Conservation (phyloP, 1,140 invertebrate genomes). For the Drosophila pruinosa region DNA sequence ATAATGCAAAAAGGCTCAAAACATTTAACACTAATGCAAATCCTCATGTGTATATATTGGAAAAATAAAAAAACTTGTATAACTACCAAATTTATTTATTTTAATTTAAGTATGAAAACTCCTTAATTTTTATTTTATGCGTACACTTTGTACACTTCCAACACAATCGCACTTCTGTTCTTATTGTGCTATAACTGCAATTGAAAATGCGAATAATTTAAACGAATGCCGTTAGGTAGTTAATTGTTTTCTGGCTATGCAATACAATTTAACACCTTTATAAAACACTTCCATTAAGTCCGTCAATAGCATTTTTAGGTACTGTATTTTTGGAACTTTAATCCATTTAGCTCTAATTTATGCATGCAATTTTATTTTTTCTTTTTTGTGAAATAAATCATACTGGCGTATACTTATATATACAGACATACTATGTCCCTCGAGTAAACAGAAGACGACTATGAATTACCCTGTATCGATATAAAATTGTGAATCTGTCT, state of each 20-base stretch:
- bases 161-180: no score
- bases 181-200: neutral
- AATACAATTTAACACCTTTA: slow-evolving; percentile 28
- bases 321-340: slow-evolving; percentile 11
- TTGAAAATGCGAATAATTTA: neutral
- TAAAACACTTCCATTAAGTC: slow-evolving; percentile 23
- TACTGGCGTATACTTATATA: no score
- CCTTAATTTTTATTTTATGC: no score
- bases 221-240: neutral
- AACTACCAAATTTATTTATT: no score
- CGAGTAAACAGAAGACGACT: neutral
- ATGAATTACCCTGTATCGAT: neutral
- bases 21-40: neutral
- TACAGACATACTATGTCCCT: neutral
- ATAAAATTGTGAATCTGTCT: neutral
- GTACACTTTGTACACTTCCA: no score
- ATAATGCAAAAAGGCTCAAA: slow-evolving; percentile 2
- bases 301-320: slow-evolving; percentile 20
- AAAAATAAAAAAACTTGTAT: no score
- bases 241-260: neutral
- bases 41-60: no score
- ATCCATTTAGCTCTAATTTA: slow-evolving; percentile 52
- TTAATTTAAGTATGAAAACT: no score
- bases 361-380: slow-evolving; percentile 53
- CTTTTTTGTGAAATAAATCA: slow-evolving; percentile 42